Base-by-base conservation (phyloP, 1,140 invertebrate species). In the Seison nebaliae region DNA sequence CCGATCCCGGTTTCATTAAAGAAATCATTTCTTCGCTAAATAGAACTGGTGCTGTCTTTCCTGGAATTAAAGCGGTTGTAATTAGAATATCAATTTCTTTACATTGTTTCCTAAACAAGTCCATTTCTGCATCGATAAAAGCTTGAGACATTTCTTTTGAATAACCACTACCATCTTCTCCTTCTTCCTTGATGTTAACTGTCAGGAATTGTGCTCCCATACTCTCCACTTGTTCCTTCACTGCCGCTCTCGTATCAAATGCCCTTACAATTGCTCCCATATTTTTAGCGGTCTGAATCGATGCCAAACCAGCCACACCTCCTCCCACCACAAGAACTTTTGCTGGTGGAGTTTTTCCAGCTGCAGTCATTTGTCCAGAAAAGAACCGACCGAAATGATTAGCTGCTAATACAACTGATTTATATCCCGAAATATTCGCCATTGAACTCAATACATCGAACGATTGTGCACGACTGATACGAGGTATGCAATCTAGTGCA, bases 371-470 rank as follows among this genome's bases (percentile, higher is more conserved):
- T 60, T 80, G 72, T 46, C 76, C 76, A 33, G 75, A 71, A 52
- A 83, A 80, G 58, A 83, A 83, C 44, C 76, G 60, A 17, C 76
- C 75, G 59, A 80, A 83, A 50, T 80, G 66, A 49, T 77, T 76
- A 5, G 76, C 73, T 12, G 78, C 76, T 60, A 81, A 76, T 15
- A 83, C 66, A 12, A 84, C 76, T 5, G 77, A 76, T 45, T 77
- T 67, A 51, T 83, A 84, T 6, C 78, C 77, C 37, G 76, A 70
- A 45, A 83, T 75, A 52, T 84, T 84, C 0, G 76, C 76, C 78
- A 83, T 83, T 2, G 77, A 81, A 51, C 73, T 77, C 1, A 83
- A 64, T 4, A 73, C 78, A 58, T 84, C 78, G 60, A 79, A 80
- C n/a, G 76, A 73, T 59, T 81, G 76, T 28, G 76, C 76, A 44